phyloP scores from a whole-genome alignment of 2,797 vertebrate genomes.

The Gallirallus australis region DNA sequence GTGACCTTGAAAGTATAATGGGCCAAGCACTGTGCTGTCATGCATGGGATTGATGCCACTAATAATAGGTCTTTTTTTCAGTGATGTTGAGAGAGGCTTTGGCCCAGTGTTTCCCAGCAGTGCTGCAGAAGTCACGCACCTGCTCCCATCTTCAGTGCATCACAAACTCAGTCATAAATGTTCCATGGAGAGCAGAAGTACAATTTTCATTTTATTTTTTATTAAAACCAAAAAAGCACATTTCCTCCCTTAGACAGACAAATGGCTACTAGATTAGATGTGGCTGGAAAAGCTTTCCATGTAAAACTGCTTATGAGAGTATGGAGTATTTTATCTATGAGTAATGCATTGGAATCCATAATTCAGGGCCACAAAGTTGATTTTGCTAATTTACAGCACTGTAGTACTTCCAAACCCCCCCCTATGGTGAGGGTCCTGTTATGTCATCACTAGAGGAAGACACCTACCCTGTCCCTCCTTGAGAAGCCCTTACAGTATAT shows the following conservation, averaged over 20 bases:
- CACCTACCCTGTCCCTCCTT: background rate
- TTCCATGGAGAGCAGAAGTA: background rate
- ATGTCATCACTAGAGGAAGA: background rate
- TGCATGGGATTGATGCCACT: background rate
- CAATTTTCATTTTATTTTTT: background rate
- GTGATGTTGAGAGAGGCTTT: background rate
- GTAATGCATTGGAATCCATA: background rate
- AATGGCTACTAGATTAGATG: background rate
- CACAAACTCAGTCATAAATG: background rate
- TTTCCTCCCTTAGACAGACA: background rate
- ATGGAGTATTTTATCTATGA: background rate
- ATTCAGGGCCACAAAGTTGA: background rate
- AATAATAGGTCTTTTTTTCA: background rate
- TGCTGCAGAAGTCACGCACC: background rate
- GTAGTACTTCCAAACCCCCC: background rate
- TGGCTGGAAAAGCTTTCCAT: background rate
- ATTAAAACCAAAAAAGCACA: background rate
- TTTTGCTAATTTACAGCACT: background rate
- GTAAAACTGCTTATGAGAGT: background rate
- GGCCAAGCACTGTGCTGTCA: background rate
- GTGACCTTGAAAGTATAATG: background rate
- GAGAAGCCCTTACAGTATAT: background rate
- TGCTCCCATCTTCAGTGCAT: background rate
- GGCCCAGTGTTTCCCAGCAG: background rate
- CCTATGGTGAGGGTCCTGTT: background rate